Evolutionary conservation across 2,113 vertebrate genomes (phyloP).

Genomic region (Microcebus lehilahytsara): DNA sequence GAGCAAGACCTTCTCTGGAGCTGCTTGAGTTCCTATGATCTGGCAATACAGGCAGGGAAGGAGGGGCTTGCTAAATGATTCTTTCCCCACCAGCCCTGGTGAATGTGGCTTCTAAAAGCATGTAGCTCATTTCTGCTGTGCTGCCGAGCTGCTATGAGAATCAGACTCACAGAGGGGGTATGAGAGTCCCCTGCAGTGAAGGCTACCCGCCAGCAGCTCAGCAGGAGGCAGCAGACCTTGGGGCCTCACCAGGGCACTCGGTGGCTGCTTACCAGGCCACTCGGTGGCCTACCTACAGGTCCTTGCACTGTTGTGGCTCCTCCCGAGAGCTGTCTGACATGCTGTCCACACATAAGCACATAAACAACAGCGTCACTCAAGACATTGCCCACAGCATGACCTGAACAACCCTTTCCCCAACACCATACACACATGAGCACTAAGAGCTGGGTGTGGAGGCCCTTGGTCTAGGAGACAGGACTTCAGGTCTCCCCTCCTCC

Average conservation of each 20-base stretch:
- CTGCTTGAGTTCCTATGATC: background rate
- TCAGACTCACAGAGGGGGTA: background rate
- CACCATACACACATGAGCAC: background rate
- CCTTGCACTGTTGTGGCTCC: background rate
- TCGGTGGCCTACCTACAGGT: background rate
- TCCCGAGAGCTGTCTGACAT: background rate
- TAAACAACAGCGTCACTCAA: background rate
- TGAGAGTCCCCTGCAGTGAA: background rate
- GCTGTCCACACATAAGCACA: accelerated
- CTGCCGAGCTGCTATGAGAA: background rate
- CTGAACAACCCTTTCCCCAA: background rate
- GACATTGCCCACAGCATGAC: background rate
- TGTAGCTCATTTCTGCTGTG: background rate
- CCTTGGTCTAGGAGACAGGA: too few relatives aligned
- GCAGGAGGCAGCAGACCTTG: background rate
- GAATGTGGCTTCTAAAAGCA: background rate
- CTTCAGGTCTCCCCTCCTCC: background rate
- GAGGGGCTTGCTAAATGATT: background rate
- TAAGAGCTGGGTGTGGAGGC: background rate
- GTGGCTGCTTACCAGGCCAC: background rate
- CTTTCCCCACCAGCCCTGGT: background rate
- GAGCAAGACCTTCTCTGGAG: slow-evolving; percentile 1
- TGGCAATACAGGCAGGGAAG: background rate
- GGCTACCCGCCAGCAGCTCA: background rate
- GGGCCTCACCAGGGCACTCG: background rate